Percentiles rank a stretch among this genome's conserved stretches.
These are phyloP conservation scores for Delichon dasypus DNA, from an alignment of 2,797 vertebrate genomes.

Conservation along the genomic window DNA sequence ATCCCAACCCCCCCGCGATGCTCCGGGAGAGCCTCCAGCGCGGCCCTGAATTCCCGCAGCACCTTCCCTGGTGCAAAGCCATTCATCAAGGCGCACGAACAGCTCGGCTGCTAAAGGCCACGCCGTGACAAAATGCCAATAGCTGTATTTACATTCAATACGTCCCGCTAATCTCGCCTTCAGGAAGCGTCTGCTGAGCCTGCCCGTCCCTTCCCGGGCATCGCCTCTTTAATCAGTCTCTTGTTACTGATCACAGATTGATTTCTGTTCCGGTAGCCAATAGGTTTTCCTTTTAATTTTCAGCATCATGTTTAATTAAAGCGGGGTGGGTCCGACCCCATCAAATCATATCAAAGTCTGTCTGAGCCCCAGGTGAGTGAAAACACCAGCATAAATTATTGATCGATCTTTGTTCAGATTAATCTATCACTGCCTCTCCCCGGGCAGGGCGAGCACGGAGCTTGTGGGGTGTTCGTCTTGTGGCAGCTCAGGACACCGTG, in stretches of 20 bases:
- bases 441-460: background rate
- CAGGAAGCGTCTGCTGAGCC: conserved; percentile 17
- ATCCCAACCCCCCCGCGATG: background rate
- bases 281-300: conserved; percentile 67
- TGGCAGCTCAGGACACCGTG: background rate
- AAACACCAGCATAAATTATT: conserved; percentile 70
- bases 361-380: conserved; percentile 23
- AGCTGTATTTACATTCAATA: conserved; percentile 26
- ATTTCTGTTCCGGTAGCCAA: conserved; percentile 30
- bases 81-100: conserved; percentile 50
- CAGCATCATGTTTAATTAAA: conserved; percentile 74
- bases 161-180: conserved; percentile 17
- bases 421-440: conserved; percentile 68
- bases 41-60: background rate
- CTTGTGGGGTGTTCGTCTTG: background rate
- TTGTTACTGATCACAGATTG: conserved; percentile 36
- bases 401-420: conserved; percentile 63
- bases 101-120: conserved; percentile 63
- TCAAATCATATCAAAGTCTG: conserved; percentile 64
- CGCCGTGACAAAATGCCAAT: conserved; percentile 57
- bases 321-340: conserved; percentile 62
- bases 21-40: background rate
- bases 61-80: background rate
- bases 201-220: background rate
- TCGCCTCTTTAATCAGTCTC: conserved; percentile 36